These are phyloP conservation scores for Trichogramma dendrolimi DNA, from an alignment of 2,888 invertebrate genomes.

Conservation along the genomic window DNA sequence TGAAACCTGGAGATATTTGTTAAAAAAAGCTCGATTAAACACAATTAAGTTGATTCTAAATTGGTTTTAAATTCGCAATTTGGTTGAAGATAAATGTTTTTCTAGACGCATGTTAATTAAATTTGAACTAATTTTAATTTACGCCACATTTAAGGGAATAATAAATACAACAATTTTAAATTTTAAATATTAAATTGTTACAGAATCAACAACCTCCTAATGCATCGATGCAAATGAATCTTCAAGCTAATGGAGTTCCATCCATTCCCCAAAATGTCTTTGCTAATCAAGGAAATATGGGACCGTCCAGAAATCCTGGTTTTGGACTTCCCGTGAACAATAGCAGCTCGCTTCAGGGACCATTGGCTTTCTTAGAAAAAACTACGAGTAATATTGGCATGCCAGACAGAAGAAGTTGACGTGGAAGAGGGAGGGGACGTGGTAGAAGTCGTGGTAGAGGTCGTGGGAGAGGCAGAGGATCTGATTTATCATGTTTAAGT, in stretches of 20 bases:
- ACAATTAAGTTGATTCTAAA: too few species aligned
- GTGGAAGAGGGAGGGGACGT: slow-evolving; percentile 81
- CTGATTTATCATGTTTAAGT: slow-evolving; percentile 49
- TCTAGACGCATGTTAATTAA: too few species aligned
- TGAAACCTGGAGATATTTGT: too few species aligned
- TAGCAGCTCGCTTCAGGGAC: slow-evolving; percentile 70
- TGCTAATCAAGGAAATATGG: slow-evolving; percentile 43
- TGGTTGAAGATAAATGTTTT: too few species aligned
- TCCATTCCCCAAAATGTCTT: slow-evolving; percentile 47
- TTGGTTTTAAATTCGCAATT: too few species aligned
- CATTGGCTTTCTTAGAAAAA: slow-evolving; percentile 82
- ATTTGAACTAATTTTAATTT: too few species aligned
- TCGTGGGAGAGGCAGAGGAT: slow-evolving; percentile 73
- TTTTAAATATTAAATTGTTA: too few species aligned
- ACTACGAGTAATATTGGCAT: slow-evolving; percentile 88
- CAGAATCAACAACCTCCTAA: slow-evolving; percentile 37
- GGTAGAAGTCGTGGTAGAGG: slow-evolving; percentile 71
- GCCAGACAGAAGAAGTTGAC: slow-evolving; percentile 81
- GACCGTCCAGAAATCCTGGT: slow-evolving; percentile 64
- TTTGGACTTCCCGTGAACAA: slow-evolving; percentile 56
- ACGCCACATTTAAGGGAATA: too few species aligned
- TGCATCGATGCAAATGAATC: slow-evolving; percentile 40
- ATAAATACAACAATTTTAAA: too few species aligned
- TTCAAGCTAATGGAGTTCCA: slow-evolving; percentile 44
- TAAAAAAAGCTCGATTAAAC: too few species aligned